These are phyloP conservation scores for Halictus quadricinctus DNA, from an alignment of 2,888 invertebrate genomes.

Conservation along the genomic window DNA sequence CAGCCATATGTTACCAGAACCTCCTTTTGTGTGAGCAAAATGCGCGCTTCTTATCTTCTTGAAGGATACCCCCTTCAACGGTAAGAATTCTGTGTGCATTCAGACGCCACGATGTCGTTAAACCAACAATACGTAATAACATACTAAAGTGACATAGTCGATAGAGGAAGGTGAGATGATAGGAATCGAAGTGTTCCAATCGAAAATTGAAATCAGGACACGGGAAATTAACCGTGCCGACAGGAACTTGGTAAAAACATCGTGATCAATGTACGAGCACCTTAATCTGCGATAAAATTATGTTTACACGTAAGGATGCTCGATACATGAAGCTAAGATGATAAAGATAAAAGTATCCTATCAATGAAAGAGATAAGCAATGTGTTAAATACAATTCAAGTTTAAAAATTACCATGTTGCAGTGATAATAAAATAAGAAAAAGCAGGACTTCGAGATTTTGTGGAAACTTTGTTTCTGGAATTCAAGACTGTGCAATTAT, in stretches of 20 bases:
- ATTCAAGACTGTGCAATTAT: too few species aligned
- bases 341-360: too few species aligned
- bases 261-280: background rate
- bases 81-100: background rate
- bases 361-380: too few species aligned
- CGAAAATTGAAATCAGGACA: constrained; percentile 4
- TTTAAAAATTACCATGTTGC: too few species aligned
- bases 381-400: too few species aligned
- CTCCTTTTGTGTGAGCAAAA: background rate
- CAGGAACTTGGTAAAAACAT: background rate
- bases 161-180: background rate
- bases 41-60: background rate
- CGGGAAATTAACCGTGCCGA: too few species aligned
- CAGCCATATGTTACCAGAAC: constrained; percentile 9
- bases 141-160: background rate
- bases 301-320: background rate
- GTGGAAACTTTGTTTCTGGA: too few species aligned
- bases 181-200: background rate
- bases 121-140: constrained; percentile 13
- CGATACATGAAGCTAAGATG: too few species aligned
- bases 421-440: too few species aligned
- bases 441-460: too few species aligned
- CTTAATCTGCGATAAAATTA: background rate
- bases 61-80: constrained; percentile 1
- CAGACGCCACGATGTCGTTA: constrained; percentile 8